Percentiles rank a stretch among this genome's conserved stretches.
phyloP scores from a whole-genome alignment of 2,797 vertebrate species.

The Cyclopterus lumpus region DNA sequence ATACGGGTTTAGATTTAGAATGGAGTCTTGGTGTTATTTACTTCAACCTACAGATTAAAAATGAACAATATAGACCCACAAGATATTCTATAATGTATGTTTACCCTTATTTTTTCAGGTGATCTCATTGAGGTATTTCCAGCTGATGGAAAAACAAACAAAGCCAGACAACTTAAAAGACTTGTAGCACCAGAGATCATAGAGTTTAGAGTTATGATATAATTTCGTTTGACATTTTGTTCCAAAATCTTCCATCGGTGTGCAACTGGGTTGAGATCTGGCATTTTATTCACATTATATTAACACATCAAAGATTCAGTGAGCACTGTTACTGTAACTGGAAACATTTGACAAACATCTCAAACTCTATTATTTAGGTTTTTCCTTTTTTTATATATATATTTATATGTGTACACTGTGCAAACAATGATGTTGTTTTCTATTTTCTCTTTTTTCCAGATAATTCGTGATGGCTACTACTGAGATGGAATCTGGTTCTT shows the following conservation, averaged over 20 bases:
- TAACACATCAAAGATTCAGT: neutral
- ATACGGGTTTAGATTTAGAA: neutral
- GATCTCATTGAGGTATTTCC: neutral
- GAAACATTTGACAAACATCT: neutral
- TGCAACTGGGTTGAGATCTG: neutral
- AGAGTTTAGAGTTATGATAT: neutral
- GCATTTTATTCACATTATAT: neutral
- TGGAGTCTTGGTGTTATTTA: neutral
- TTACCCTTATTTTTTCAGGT: no score
- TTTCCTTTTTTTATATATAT: neutral
- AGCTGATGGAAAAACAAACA: neutral
- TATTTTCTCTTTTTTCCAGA: constrained; percentile 48
- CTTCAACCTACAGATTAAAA: neutral
- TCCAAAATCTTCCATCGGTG: neutral
- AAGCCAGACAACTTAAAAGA: neutral
- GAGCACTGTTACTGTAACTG: neutral
- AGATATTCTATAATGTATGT: neutral
- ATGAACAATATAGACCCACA: neutral
- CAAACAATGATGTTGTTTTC: neutral
- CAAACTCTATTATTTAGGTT: neutral
- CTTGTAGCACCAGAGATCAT: neutral
- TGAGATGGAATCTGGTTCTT: constrained; percentile 88
- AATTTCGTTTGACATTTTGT: neutral
- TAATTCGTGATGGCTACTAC: constrained; percentile 88
- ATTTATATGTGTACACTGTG: neutral